Evolutionary conservation across 2,888 invertebrate species (phyloP).

Genomic region (Orthosia gothica): DNA sequence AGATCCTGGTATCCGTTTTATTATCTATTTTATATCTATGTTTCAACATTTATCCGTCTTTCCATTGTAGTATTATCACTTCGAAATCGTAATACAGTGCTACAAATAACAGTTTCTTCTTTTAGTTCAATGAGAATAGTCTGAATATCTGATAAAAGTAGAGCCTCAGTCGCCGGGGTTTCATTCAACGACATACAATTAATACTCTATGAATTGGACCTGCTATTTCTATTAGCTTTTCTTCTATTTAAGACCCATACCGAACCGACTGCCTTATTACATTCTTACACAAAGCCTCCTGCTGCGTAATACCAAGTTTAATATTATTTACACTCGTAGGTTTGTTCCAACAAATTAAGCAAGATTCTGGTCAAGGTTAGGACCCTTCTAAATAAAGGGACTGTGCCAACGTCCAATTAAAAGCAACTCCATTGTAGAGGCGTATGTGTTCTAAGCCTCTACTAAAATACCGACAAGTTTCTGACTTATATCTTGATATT

Average conservation of each 20-base stretch:
- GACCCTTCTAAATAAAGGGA: constrained; percentile 39
- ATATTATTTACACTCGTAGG: constrained; percentile 21
- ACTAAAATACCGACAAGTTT: constrained; percentile 53
- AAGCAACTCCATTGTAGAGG: constrained; percentile 29
- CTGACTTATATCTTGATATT: constrained; percentile 34
- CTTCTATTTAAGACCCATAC: constrained; percentile 14
- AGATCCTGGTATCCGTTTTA: background rate
- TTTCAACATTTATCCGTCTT: background rate
- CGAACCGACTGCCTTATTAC: background rate
- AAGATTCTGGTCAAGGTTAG: constrained; percentile 28
- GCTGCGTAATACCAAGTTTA: background rate
- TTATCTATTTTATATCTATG: background rate
- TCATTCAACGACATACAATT: background rate
- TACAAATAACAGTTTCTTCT: background rate
- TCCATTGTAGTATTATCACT: background rate
- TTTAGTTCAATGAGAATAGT: constrained; percentile 4
- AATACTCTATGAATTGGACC: constrained; percentile 6
- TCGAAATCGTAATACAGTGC: background rate
- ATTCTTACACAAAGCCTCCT: background rate
- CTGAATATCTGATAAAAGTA: constrained; percentile 5
- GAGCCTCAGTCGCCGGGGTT: background rate
- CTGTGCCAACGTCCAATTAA: constrained; percentile 44
- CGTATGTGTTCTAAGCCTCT: constrained; percentile 21
- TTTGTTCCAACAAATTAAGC: constrained; percentile 23
- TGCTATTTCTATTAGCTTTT: constrained; percentile 7